Base-by-base conservation (phyloP, 2,797 vertebrate genomes). In the Allobates femoralis region DNA sequence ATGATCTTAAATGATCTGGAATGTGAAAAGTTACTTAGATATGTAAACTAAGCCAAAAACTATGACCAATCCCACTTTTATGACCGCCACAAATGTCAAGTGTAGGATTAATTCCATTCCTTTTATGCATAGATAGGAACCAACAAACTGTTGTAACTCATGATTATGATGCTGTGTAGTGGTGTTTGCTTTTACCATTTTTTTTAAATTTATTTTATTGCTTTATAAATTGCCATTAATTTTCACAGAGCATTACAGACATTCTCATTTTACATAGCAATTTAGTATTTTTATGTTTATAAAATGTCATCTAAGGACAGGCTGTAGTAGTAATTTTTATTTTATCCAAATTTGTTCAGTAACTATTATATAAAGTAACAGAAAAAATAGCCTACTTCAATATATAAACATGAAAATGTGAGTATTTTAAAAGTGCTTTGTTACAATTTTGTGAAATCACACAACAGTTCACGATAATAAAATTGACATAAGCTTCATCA, bases 1-100 rank as follows among this genome's bases (percentile, higher is more conserved):
- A 16, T 23, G 26, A 5, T 66, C 41, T 8, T 30, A 3, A 1
- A 51, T 30, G 34, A 66, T 66, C 58, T 64, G 58, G 58, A 50
- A 79, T 79, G 56, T 62, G 14, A 58, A 2, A n/a, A 5, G 46
- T 51, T 51, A 21, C 23, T 3, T n/a, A 46, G 28, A 46, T 80
- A 4, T 66, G 26, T 30, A 37, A 80, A 26, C 30, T 66, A 51
- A 66, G 16, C 16, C 16, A 18, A 28, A 53, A 81, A 51, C 79
- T 71, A 69, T 23, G 50, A 69, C 79, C 79, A 53, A 69, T 69
- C 79, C 64, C 46, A 69, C 30, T 69, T 81, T 81, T 81, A 71
- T 56, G 64, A 15, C 15, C 5, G 79, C 21, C 64, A 53, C 64
- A 81, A 81, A 81, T 81, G 58, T 7, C 60, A 23, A 30, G 5